phyloP scores from a whole-genome alignment of 2,797 vertebrate species.

The Acomys russatus region DNA sequence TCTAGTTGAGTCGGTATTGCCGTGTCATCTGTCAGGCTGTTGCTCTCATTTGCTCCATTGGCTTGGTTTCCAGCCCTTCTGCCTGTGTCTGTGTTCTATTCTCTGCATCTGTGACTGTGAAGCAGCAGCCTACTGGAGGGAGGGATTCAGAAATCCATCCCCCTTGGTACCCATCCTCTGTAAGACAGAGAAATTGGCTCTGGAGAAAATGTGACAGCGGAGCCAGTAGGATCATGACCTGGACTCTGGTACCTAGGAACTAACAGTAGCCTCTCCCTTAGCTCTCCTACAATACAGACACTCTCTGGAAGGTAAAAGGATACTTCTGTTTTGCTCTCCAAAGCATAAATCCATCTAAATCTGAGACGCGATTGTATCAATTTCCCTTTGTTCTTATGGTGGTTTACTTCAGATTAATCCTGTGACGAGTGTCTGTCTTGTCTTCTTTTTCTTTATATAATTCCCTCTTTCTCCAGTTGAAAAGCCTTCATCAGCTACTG shows the following conservation, averaged over 20 bases:
- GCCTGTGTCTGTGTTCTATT: conserved; percentile 85
- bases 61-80: conserved; percentile 80
- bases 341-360: conserved; percentile 74
- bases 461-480: conserved; percentile 87
- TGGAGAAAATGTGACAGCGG: conserved; percentile 4
- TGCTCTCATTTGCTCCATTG: conserved; percentile 77
- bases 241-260: conserved; percentile 33
- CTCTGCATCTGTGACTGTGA: conserved; percentile 83
- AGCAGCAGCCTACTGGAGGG: conserved; percentile 72
- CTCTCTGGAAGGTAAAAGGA: conserved; percentile 59
- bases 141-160: conserved; percentile 62
- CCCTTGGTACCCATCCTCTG: not conserved
- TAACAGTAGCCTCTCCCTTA: conserved; percentile 25
- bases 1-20: conserved; percentile 74
- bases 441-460: conserved; percentile 57
- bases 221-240: not conserved
- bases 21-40: conserved; percentile 85
- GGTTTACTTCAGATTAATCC: conserved; percentile 41
- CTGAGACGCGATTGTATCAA: conserved; percentile 14
- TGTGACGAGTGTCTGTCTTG: conserved; percentile 30
- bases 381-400: conserved; percentile 62
- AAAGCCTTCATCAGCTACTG: conserved; percentile 93
- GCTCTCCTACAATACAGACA: not conserved
- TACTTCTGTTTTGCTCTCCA: conserved; percentile 74
- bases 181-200: conserved; percentile 28